Evolutionary conservation across 2,888 invertebrate species (phyloP).

Genomic region (Metacarcinus magister): DNA sequence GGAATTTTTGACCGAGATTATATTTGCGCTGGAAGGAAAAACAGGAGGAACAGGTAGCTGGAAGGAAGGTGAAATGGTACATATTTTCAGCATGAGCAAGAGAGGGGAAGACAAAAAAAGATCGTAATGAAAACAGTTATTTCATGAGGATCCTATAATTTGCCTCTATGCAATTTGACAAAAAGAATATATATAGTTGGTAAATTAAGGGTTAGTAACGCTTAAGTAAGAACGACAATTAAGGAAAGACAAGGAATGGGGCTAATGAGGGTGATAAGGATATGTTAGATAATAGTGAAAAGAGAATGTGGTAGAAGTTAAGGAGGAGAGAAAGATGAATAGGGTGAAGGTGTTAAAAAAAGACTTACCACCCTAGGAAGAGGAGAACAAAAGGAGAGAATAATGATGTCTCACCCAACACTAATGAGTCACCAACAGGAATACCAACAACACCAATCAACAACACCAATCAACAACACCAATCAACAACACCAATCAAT

Average conservation of each 20-base stretch:
- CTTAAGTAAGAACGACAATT: not conserved
- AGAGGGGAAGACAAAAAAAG: not conserved
- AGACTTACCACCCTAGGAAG: too few species aligned
- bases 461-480: too few species aligned
- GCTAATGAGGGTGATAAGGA: not conserved
- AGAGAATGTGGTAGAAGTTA: not conserved
- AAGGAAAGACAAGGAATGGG: not conserved
- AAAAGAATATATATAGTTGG: not conserved
- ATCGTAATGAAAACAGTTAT: constrained; percentile 2
- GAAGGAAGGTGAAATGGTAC: not conserved
- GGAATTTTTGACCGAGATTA: not conserved
- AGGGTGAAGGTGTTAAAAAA: too few species aligned
- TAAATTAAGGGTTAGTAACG: not conserved
- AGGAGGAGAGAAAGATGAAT: too few species aligned
- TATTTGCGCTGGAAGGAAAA: not conserved
- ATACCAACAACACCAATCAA: too few species aligned
- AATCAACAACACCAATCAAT: too few species aligned
- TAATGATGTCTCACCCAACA: too few species aligned
- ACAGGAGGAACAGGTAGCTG: constrained; percentile 12
- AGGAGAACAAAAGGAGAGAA: too few species aligned
- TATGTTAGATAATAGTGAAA: not conserved
- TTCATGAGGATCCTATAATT: not conserved
- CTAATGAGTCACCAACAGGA: too few species aligned
- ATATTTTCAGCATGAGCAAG: not conserved
- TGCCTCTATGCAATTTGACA: not conserved